Percentiles rank a stretch among this genome's conserved stretches.
Conservation (phyloP, 2,113 vertebrate species). For the rat (Rattus norvegicus) region GRCr8 NC_086032.1:92664001-92664500, state of each 20-base stretch:
- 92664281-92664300: background rate
- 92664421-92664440: background rate
- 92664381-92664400: background rate
- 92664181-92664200: background rate
- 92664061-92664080: background rate
- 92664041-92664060: background rate
- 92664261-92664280: background rate
- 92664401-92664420: too few relatives aligned
- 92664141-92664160: background rate
- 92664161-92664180: background rate
- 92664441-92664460: background rate
- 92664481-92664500: background rate
- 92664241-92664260: background rate
- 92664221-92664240: background rate
- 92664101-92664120: accelerated
- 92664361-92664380: background rate
- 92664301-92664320: background rate
- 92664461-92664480: background rate
- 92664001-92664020: background rate
- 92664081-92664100: accelerated
- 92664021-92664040: background rate
- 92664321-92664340: accelerated
- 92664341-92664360: background rate
- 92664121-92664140: accelerated
- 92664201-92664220: background rate